Conservation (phyloP, 2,888 invertebrate species). For the Yponomeuta plumbellus region DNA sequence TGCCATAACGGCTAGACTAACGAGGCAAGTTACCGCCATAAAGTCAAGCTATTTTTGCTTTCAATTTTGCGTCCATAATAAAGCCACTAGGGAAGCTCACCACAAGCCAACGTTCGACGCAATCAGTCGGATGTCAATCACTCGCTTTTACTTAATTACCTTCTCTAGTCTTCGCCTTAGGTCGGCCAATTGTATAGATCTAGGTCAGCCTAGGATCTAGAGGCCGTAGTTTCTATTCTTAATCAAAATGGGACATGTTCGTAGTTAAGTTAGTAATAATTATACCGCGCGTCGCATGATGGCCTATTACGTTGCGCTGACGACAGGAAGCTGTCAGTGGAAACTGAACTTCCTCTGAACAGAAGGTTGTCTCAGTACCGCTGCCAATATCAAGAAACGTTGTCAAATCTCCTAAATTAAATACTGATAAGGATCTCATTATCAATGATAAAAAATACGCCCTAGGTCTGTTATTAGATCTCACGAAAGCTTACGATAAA, state of each 20-base stretch:
- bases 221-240: background rate
- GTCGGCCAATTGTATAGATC: background rate
- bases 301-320: background rate
- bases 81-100: conserved; percentile 34
- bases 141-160: conserved; percentile 39
- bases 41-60: no score
- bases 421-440: no score
- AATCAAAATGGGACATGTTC: background rate
- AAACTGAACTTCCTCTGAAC: no score
- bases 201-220: background rate
- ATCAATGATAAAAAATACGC: no score
- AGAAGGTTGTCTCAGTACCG: no score
- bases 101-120: conserved; percentile 29
- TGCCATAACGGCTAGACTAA: no score
- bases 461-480: no score
- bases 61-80: background rate
- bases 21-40: no score
- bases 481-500: no score
- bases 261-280: background rate
- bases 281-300: background rate
- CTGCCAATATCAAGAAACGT: no score
- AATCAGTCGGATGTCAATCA: conserved; percentile 54
- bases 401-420: no score
- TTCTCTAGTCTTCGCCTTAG: conserved; percentile 13
- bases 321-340: background rate